A percentile compares a stretch with the other conserved stretches of the same genome.
Conservation (phyloP, 2,797 vertebrate genomes). For the Helarctos malayanus region DNA sequence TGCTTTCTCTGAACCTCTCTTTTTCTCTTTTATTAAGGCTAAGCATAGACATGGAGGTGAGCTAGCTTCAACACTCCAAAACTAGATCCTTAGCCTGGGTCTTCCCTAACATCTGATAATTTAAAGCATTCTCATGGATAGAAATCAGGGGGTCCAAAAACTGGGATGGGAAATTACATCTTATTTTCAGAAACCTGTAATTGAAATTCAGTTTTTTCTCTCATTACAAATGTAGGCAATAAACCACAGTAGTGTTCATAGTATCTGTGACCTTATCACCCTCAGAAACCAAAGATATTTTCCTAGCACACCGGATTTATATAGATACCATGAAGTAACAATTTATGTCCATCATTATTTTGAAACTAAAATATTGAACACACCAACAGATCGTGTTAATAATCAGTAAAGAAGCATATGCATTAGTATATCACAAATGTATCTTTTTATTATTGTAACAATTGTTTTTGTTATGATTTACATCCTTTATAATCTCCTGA, state of each 20-base stretch:
- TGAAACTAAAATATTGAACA: conserved; percentile 9
- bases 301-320: neutral
- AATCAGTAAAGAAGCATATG: conserved; percentile 21
- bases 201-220: conserved; percentile 52
- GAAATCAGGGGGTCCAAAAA: neutral
- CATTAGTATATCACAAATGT: neutral
- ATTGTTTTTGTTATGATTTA: conserved; percentile 20
- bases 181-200: neutral
- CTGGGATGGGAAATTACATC: neutral
- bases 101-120: no score
- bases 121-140: neutral
- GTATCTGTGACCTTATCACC: neutral
- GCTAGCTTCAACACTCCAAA: neutral
- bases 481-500: neutral
- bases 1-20: neutral
- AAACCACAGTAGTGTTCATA: neutral
- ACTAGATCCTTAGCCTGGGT: neutral
- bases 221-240: neutral
- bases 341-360: neutral
- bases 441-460: conserved; percentile 43
- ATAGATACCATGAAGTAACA: neutral
- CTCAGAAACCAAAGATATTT: conserved; percentile 29
- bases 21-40: neutral
- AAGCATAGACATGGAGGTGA: neutral
- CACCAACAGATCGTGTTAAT: neutral